These are phyloP conservation scores for Campopleginae sp. DNA, from an alignment of 2,888 invertebrate genomes.

Conservation along the genomic window DNA sequence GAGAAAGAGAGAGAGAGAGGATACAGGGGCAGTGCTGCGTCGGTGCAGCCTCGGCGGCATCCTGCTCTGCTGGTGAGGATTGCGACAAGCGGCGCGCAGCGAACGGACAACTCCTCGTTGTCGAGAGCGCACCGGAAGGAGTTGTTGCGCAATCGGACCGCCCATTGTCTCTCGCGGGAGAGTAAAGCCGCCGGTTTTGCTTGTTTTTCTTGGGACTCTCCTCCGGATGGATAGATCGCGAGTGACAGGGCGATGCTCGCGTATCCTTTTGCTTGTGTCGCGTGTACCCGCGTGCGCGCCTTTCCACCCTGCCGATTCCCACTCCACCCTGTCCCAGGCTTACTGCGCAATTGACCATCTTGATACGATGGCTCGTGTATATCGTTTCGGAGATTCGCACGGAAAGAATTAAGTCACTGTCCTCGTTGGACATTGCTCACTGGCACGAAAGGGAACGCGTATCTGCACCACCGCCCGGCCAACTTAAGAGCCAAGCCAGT, in stretches of 20 bases:
- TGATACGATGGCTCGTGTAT: neutral
- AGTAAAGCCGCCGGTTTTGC: neutral
- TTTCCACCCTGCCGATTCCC: neutral
- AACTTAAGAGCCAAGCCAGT: neutral
- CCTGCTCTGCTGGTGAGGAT: conserved; percentile 77
- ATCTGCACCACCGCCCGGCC: neutral
- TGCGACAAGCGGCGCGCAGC: conserved; percentile 76
- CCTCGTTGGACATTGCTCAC: neutral
- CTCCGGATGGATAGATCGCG: conserved; percentile 32
- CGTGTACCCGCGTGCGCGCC: neutral
- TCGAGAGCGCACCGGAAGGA: conserved; percentile 77
- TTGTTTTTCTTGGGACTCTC: conserved; percentile 18
- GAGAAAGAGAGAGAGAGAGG: neutral
- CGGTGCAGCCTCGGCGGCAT: conserved; percentile 82
- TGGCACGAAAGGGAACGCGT: neutral
- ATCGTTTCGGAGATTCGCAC: neutral
- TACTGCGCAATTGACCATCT: conserved; percentile 51
- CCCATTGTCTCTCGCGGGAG: conserved; percentile 79
- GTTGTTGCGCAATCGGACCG: conserved; percentile 78
- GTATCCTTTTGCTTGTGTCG: conserved; percentile 16
- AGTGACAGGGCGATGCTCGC: conserved; percentile 14
- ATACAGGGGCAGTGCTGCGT: conserved; percentile 35
- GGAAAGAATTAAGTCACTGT: neutral
- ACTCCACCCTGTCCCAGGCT: neutral
- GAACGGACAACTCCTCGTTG: conserved; percentile 63